A percentile compares a stretch with the other conserved stretches of the same genome.
Evolutionary conservation across 1,140 invertebrate species (phyloP).

Genomic region (Halotydeus destructor): DNA sequence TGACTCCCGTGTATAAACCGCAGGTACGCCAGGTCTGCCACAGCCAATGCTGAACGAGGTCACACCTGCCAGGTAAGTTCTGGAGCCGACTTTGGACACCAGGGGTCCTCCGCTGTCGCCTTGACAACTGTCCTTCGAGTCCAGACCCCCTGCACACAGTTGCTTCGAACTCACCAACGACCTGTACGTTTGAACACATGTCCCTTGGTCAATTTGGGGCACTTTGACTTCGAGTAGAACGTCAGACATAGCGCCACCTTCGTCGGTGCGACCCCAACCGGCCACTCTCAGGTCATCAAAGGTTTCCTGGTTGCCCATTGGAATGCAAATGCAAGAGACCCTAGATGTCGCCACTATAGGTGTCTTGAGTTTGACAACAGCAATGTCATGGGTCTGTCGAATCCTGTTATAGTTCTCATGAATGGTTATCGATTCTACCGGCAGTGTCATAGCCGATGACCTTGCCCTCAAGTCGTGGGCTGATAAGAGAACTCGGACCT

Average conservation of each 20-base stretch:
- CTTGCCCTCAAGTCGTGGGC: not conserved
- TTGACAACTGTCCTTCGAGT: slow-evolving; percentile 9
- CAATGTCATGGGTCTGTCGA: slow-evolving; percentile 5
- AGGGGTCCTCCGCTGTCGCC: slow-evolving; percentile 9
- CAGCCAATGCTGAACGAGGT: too few relatives aligned
- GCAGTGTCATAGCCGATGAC: not conserved
- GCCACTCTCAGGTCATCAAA: slow-evolving; percentile 2
- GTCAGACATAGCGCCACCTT: slow-evolving; percentile 1
- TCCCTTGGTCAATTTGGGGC: not conserved
- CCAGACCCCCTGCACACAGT: slow-evolving; percentile 5
- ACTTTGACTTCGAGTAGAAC: not conserved
- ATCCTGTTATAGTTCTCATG: slow-evolving; percentile 3
- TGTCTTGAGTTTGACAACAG: not conserved
- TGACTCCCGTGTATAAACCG: slow-evolving; percentile 2
- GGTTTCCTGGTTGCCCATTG: not conserved
- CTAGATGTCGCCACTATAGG: too few relatives aligned
- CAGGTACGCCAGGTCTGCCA: not conserved
- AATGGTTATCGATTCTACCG: not conserved
- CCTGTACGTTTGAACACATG: not conserved
- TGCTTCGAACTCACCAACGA: slow-evolving; percentile 1
- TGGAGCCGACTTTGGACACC: too few relatives aligned
- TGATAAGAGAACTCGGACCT: not conserved
- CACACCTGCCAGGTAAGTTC: too few relatives aligned
- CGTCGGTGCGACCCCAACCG: slow-evolving; percentile 3
- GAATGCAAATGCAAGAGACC: not conserved